These are phyloP conservation scores for Latrodectus hesperus DNA, from an alignment of 2,888 invertebrate genomes.

Conservation along the genomic window DNA sequence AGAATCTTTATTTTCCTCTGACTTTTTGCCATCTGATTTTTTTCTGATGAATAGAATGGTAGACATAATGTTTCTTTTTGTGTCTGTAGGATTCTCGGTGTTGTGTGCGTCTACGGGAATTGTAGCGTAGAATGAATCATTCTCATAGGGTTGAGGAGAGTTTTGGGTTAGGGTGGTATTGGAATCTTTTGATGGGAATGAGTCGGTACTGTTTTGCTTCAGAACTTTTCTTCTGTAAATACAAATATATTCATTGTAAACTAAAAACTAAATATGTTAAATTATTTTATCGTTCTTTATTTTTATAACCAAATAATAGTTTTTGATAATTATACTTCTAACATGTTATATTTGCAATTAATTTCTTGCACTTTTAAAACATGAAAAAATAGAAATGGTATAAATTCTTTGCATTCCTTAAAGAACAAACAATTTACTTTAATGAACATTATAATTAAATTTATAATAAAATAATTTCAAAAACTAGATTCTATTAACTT, in stretches of 20 bases:
- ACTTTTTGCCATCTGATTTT: constrained; percentile 9
- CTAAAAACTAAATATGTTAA: not conserved
- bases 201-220: constrained; percentile 38
- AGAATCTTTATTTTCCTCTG: constrained; percentile 27
- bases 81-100: not conserved
- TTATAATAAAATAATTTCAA: too few relatives aligned
- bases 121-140: constrained; percentile 61
- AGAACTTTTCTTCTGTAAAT: constrained; percentile 39
- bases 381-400: too few relatives aligned
- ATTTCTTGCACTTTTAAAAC: too few relatives aligned
- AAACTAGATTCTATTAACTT: too few relatives aligned
- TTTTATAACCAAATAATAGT: too few relatives aligned
- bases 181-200: constrained; percentile 54
- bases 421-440: too few relatives aligned
- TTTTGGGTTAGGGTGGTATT: constrained; percentile 16
- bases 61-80: constrained; percentile 11
- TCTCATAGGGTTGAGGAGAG: constrained; percentile 55
- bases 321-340: too few relatives aligned
- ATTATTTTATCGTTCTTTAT: too few relatives aligned
- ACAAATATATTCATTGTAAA: too few relatives aligned
- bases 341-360: too few relatives aligned
- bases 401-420: too few relatives aligned
- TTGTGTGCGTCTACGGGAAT: constrained; percentile 41
- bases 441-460: too few relatives aligned
- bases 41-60: constrained; percentile 31